Evolutionary conservation across 2,797 vertebrate genomes (phyloP).

Genomic region (Argyrosomus regius): DNA sequence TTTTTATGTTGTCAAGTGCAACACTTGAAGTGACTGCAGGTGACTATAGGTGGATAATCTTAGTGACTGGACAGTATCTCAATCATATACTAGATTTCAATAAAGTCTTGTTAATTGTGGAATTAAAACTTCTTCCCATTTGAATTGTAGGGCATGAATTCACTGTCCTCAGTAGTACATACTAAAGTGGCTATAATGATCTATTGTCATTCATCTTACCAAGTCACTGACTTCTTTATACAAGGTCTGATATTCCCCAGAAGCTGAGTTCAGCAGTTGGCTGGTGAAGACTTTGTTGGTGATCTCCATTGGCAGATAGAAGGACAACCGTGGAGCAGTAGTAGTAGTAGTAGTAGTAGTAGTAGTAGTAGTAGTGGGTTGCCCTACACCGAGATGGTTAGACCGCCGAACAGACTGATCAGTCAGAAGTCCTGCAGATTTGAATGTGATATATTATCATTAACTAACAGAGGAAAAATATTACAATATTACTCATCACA

Average conservation of each 20-base stretch:
- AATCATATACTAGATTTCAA: no score
- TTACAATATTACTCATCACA: not conserved
- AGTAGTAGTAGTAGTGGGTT: not conserved
- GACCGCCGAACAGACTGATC: not conserved
- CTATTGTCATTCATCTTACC: constrained; percentile 62
- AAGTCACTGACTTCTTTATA: constrained; percentile 52
- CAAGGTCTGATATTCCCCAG: constrained; percentile 49
- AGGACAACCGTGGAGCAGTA: accelerated
- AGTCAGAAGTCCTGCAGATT: constrained; percentile 42
- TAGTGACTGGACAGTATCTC: no score
- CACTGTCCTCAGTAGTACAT: not conserved
- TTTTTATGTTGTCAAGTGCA: no score
- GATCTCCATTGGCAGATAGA: constrained; percentile 63
- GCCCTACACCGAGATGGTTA: not conserved
- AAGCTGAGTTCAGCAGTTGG: constrained; percentile 37
- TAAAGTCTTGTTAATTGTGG: no score
- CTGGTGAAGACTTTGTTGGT: constrained; percentile 68
- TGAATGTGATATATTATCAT: constrained; percentile 5
- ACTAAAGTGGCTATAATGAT: not conserved
- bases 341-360: no score
- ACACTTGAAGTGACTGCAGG: no score
- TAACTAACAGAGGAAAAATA: not conserved
- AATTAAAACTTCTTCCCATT: not conserved
- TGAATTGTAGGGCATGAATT: not conserved
- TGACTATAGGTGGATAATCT: no score